Base-by-base conservation (phyloP, 2,113 vertebrate genomes). In the Mormyrus iriodes region DNA sequence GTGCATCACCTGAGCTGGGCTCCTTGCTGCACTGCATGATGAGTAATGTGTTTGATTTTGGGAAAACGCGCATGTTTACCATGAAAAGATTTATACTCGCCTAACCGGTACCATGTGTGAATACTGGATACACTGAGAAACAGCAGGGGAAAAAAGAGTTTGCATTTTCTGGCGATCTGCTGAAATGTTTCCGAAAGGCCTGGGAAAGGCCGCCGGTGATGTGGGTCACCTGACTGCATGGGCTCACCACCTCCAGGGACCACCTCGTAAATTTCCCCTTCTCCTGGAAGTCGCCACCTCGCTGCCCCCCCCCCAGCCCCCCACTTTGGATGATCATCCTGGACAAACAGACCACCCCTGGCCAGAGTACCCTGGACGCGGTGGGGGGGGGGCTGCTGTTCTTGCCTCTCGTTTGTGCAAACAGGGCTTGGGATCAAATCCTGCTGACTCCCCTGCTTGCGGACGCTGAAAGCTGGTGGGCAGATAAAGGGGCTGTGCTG, bases 31-130 rank as follows among this genome's bases (percentile, higher is more conserved):
- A 17, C 73, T 79, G 73, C 73, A 8, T 42, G 31, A 35, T 19
- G 73, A 79, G 90, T 93, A 92, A 93, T 93, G 90, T 89, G 88
- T 88, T 90, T 86, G 65, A 92, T 53, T 91, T 90, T 91, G 91
- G 92, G 90, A 92, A 92, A 92, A 90, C 87, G 76, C 88, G 87
- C 92, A 92, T 88, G 88, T 91, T 92, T 93, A 92, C 92, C 92
- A 93, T 91, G 92, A 92, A 93, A 89, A 90, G 91, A 91, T 92
- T 93, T 90, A 91, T 87, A 89, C 90, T 91, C 90, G 48, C 89
- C 61, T 83, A 93, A 93, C 91, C 88, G 87, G 89, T 92, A 92
- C 92, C 92, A 93, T 93, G 92, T 93, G 92, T 90, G 91, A 91
- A 90, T 44, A 73, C 52, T 79, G 88, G 85, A 90, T 52, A 61